phyloP scores from a whole-genome alignment of 2,113 vertebrate species.

The Sylvilagus bachmani region DNA sequence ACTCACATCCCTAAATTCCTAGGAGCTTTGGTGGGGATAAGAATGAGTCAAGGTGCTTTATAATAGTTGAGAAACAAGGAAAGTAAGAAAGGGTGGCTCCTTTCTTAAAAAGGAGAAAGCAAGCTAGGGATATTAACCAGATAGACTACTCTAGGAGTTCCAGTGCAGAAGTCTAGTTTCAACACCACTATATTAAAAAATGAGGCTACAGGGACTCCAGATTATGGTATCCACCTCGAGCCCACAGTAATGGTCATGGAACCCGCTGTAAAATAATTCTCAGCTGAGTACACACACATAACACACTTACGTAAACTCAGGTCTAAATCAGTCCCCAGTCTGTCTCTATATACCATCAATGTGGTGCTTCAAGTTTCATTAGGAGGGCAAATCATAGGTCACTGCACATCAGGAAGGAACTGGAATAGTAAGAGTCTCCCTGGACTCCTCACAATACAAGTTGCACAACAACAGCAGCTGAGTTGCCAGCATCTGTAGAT shows the following conservation, averaged over 20 bases:
- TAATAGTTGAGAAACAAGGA: not conserved
- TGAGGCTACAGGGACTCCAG: not conserved
- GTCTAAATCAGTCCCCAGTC: slow-evolving; percentile 33
- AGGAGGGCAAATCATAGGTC: not conserved
- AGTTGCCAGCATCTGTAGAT: not conserved
- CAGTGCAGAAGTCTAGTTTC: slow-evolving; percentile 31
- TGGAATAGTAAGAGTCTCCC: not conserved
- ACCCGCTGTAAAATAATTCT: slow-evolving; percentile 35
- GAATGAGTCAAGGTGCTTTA: not conserved
- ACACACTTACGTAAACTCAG: not conserved
- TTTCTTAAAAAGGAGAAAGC: not conserved
- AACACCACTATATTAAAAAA: not conserved
- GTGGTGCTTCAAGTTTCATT: slow-evolving; percentile 26
- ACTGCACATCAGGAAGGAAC: not conserved
- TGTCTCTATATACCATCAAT: not conserved
- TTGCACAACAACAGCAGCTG: not conserved
- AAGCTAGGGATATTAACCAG: not conserved
- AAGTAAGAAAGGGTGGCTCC: not conserved
- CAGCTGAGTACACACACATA: not conserved
- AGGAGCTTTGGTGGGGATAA: not conserved
- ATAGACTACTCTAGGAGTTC: not conserved
- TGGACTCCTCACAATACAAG: not conserved
- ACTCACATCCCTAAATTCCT: fast-evolving
- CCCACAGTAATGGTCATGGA: not conserved
- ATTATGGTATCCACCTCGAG: not conserved